Evolutionary conservation across 1,140 invertebrate species (phyloP).

Genomic region (Streblospio benedicti): DNA sequence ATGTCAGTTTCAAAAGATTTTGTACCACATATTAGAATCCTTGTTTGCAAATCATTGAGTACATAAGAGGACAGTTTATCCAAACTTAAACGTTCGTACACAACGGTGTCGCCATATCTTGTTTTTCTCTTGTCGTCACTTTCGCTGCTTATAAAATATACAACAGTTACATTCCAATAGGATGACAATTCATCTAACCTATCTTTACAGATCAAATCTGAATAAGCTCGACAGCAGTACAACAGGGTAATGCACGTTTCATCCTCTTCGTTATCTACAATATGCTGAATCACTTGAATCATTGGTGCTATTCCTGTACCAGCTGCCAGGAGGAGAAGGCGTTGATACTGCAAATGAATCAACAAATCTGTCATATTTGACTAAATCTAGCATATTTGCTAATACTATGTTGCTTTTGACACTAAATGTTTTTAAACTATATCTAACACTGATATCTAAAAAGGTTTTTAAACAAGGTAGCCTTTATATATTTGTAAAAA

Average conservation of each 20-base stretch:
- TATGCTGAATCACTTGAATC: conserved; percentile 53
- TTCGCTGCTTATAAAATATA: conserved; percentile 52
- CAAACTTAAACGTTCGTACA: too few relatives aligned
- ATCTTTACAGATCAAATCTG: conserved; percentile 53
- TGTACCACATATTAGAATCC: too few relatives aligned
- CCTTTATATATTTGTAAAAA: neutral
- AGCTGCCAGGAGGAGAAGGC: conserved; percentile 57
- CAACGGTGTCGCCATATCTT: too few relatives aligned
- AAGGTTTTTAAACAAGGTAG: neutral
- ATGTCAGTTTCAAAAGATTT: too few relatives aligned
- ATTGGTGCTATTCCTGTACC: conserved; percentile 63
- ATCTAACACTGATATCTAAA: neutral
- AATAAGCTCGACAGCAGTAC: conserved; percentile 51
- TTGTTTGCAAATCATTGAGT: too few relatives aligned
- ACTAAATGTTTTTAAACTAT: neutral
- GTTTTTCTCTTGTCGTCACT: conserved; percentile 20
- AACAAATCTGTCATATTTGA: neutral
- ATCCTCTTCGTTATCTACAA: conserved; percentile 58
- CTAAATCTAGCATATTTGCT: neutral
- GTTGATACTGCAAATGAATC: conserved; percentile 28
- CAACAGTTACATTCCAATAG: conserved; percentile 61
- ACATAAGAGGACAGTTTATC: too few relatives aligned
- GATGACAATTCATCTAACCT: conserved; percentile 51
- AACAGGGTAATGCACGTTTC: conserved; percentile 53
- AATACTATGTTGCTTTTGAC: neutral